Evolutionary conservation across 2,113 vertebrate species (phyloP).

Genomic region (Grallaria varia): DNA sequence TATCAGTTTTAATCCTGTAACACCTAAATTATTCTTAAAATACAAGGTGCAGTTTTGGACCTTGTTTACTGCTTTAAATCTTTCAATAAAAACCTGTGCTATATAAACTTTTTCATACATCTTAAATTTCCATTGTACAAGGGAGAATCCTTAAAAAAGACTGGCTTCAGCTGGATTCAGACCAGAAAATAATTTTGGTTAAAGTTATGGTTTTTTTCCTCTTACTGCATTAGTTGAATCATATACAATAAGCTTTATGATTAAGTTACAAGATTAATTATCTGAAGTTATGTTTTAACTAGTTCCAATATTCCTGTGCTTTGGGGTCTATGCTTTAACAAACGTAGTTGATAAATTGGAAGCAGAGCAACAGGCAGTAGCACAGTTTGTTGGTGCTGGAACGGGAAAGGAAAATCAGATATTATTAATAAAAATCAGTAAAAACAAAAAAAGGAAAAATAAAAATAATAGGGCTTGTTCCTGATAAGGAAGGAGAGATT

Average conservation of each 20-base stretch:
- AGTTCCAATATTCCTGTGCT: neutral
- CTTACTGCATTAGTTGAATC: neutral
- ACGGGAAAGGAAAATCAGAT: neutral
- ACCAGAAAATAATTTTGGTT: neutral
- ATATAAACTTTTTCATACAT: neutral
- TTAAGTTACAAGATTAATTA: neutral
- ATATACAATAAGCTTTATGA: neutral
- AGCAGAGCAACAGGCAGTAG: neutral
- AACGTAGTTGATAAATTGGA: neutral
- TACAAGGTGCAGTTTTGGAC: neutral
- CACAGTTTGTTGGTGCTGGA: neutral
- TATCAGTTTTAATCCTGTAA: conserved; percentile 26
- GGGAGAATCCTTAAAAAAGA: neutral
- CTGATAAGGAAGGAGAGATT: neutral
- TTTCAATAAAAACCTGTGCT: neutral
- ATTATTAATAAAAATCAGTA: neutral
- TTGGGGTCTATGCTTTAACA: neutral
- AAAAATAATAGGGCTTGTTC: neutral
- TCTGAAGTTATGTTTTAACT: neutral
- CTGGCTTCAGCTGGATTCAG: neutral
- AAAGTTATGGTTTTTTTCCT: neutral
- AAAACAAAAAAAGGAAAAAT: neutral
- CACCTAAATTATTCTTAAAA: conserved; percentile 32
- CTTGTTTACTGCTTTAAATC: neutral
- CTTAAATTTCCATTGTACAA: neutral